Base-by-base conservation (phyloP, 2,113 vertebrate genomes). In the Urocitellus parryii region DNA sequence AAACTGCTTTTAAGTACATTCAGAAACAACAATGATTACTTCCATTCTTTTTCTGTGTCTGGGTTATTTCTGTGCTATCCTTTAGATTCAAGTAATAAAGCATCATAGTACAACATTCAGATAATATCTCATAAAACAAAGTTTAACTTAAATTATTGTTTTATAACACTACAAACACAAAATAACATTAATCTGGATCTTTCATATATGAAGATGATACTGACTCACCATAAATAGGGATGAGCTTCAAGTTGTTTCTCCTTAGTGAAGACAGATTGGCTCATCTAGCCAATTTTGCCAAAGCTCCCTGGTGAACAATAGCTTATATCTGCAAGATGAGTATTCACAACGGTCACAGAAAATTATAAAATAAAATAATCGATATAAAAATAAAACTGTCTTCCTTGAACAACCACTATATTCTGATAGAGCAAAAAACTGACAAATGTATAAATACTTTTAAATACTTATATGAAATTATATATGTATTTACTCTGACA, bases 221-320 rank as follows among this genome's bases (percentile, higher is more conserved):
- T 79, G 58, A 95, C 96, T 96, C 45, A 97, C 97, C 74, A 3
- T 95, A 45, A 58, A 10, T 0, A 90, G 42, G 74, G 51, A 95
- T 34, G 34, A 86, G 34, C 32, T 88, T 91, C 82, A 94, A 76
- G 70, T 53, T 95, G 79, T 58, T 95, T 95, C 94, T 89, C 37
- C 20, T 72, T 37, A 63, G 56, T 48, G 53, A n/a, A 82, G n/a
- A 92, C 29, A 20, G 37, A 80, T 25, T 86, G 90, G 87, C 72
- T 88, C 58, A 77, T 73, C 63, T 65, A 68, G 51, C n/a, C 90
- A 84, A 24, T 74, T 90, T 84, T 90, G 29, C 65, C 90, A 94
- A 84, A 95, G 53, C n/a, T 95, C 78, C 53, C 76, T 93, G 51
- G 34, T 91, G 79, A 95, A 92, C 8, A 74, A 67, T 0, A 93